These are phyloP conservation scores for Eupithecia tripunctaria DNA, from an alignment of 2,888 invertebrate species.

Conservation along the genomic window DNA sequence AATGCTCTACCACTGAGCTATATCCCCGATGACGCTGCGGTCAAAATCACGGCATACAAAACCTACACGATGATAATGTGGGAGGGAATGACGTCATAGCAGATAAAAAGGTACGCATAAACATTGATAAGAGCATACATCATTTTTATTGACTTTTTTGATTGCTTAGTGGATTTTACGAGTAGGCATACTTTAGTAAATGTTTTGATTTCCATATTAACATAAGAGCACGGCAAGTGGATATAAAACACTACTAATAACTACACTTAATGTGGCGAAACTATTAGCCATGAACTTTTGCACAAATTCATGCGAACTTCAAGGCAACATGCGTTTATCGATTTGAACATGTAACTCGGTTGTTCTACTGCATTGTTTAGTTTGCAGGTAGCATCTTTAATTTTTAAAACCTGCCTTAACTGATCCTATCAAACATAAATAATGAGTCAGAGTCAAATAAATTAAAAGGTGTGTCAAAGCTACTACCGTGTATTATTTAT, in stretches of 20 bases:
- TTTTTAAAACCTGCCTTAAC: no score
- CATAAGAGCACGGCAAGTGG: neutral
- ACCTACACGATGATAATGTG: neutral
- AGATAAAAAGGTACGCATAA: neutral
- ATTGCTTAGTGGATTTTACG: neutral
- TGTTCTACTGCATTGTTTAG: neutral
- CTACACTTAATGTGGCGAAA: neutral
- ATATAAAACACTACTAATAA: neutral
- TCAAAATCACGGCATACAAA: slow-evolving; percentile 24
- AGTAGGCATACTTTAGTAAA: neutral
- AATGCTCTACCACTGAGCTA: slow-evolving; percentile 67
- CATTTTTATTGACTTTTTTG: neutral
- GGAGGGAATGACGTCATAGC: slow-evolving; percentile 15
- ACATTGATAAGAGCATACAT: neutral
- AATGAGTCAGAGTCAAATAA: no score
- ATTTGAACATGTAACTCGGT: neutral
- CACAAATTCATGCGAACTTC: neutral
- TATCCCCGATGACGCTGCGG: slow-evolving; percentile 49
- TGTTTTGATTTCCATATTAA: neutral
- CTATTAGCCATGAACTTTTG: neutral
- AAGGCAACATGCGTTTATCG: neutral
- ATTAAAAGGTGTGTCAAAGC: no score
- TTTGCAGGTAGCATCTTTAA: neutral
- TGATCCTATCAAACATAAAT: no score
- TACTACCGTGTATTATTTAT: no score